phyloP scores from a whole-genome alignment of 2,113 vertebrate genomes.

The Pica pica region DNA sequence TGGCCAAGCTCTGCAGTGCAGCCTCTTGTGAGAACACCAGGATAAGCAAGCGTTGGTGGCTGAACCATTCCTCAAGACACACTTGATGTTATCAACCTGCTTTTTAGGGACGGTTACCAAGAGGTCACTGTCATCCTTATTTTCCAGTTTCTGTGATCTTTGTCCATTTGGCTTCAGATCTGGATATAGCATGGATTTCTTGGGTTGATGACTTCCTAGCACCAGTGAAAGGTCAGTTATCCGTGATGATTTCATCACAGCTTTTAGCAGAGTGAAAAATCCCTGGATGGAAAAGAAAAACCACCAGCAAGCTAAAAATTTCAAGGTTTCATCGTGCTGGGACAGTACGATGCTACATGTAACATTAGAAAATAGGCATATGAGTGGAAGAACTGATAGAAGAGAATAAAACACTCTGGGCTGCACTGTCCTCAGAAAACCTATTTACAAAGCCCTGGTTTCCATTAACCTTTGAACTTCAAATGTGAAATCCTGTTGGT shows the following conservation, averaged over 20 bases:
- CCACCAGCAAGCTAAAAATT: neutral
- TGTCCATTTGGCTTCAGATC: conserved; percentile 45
- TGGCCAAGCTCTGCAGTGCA: neutral
- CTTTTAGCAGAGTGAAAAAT: neutral
- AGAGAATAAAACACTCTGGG: neutral
- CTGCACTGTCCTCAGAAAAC: neutral
- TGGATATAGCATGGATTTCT: neutral
- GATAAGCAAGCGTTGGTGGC: neutral
- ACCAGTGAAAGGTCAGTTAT: neutral
- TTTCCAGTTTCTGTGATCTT: conserved; percentile 19
- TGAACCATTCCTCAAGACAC: neutral
- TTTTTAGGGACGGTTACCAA: neutral
- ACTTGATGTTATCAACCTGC: conserved; percentile 34
- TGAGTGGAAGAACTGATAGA: neutral
- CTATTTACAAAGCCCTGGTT: neutral
- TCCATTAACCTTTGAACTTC: conserved; percentile 20
- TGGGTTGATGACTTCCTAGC: conserved; percentile 34
- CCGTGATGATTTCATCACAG: neutral
- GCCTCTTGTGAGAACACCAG: neutral
- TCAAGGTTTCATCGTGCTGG: neutral
- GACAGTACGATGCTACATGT: too few species aligned
- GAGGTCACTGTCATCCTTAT: conserved; percentile 18
- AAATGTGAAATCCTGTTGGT: neutral
- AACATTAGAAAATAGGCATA: neutral
- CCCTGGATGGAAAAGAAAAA: neutral